Conservation (phyloP, 2,797 vertebrate species). For the Melanotaenia maccullochi region DNA sequence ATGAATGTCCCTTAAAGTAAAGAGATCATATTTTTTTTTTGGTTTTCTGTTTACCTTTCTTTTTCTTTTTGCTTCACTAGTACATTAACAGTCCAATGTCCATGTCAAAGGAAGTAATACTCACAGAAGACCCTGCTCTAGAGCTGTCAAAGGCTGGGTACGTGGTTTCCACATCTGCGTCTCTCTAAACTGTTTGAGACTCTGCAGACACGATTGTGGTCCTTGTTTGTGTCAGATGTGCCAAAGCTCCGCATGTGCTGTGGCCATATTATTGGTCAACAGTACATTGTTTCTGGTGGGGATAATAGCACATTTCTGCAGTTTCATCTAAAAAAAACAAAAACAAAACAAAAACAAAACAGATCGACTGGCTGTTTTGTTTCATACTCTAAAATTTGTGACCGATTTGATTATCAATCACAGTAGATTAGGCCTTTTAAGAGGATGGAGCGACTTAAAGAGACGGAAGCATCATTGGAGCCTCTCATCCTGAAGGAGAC, state of each 20-base stretch:
- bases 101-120: constrained; percentile 1
- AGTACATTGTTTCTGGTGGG: not conserved
- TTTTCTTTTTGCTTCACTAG: not conserved
- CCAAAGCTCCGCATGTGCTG: not conserved
- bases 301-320: not conserved
- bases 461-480: not conserved
- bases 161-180: not conserved
- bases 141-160: constrained; percentile 1
- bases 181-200: not conserved
- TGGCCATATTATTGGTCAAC: not conserved
- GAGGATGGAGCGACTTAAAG: not conserved
- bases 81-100: not conserved
- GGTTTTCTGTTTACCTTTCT: not conserved
- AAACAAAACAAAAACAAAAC: not conserved
- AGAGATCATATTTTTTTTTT: not conserved
- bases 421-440: not conserved
- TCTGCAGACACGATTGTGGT: not conserved
- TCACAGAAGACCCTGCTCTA: not conserved
- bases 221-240: not conserved
- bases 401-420: not conserved
- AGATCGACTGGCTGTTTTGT: not conserved
- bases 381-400: not conserved
- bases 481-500: not conserved
- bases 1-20: constrained; percentile 1
- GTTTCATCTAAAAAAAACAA: not conserved